These are phyloP conservation scores for Tauraco hartlaubi DNA, from an alignment of 2,797 vertebrate genomes.

Conservation along the genomic window DNA sequence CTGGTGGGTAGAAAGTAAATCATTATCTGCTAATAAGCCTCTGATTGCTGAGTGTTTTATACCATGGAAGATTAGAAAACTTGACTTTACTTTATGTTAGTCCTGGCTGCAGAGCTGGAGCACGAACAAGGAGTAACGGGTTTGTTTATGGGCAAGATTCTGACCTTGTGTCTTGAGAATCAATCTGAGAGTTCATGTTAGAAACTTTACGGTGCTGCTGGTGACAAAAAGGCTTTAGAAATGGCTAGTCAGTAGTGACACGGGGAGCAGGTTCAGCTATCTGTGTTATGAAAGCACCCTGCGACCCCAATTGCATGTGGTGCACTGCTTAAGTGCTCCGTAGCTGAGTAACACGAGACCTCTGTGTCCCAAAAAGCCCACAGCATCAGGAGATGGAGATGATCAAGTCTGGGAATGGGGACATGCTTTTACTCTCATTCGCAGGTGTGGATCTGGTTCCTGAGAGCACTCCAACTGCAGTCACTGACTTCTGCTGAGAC, in stretches of 20 bases:
- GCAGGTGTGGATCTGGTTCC: not conserved
- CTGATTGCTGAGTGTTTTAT: slow-evolving; percentile 38
- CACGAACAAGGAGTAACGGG: not conserved
- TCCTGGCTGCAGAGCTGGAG: not conserved
- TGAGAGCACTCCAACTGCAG: not conserved
- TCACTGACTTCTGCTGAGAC: not conserved
- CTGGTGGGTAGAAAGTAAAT: slow-evolving; percentile 67
- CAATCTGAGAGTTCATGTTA: not conserved
- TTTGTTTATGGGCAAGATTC: not conserved
- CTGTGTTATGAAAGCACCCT: not conserved
- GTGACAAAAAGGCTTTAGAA: not conserved
- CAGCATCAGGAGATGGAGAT: not conserved
- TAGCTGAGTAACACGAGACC: not conserved
- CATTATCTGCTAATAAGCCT: slow-evolving; percentile 54
- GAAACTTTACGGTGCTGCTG: not conserved
- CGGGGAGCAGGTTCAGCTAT: not conserved
- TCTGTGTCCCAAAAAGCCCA: not conserved
- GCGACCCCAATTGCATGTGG: rapidly evolving
- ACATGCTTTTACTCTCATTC: rapidly evolving
- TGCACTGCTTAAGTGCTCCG: not conserved
- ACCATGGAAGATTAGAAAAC: not conserved
- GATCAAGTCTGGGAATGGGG: not conserved
- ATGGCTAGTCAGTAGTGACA: not conserved
- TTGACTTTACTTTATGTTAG: slow-evolving; percentile 1
- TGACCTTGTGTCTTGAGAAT: not conserved